Percentiles rank a stretch among this genome's conserved stretches.
These are phyloP conservation scores for Scaptomyza cyrtandrae DNA, from an alignment of 2,888 invertebrate genomes.

Conservation along the genomic window DNA sequence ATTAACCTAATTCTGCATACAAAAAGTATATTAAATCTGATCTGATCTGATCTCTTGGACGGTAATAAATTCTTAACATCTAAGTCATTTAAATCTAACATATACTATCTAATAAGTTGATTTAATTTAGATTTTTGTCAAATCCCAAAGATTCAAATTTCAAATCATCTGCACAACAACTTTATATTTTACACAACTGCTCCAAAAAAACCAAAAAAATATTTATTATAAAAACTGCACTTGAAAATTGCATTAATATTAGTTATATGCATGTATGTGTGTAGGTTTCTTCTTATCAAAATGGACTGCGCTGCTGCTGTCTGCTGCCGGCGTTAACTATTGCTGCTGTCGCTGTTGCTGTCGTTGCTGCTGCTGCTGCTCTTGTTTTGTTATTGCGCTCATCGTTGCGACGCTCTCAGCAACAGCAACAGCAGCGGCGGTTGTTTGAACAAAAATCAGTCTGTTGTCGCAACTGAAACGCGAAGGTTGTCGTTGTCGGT, in stretches of 20 bases:
- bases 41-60: too few species aligned
- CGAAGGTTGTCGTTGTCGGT: constrained; percentile 67
- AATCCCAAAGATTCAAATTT: too few species aligned
- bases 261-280: background rate
- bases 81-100: too few species aligned
- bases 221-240: background rate
- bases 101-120: too few species aligned
- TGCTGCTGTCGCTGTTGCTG: constrained; percentile 11
- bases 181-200: background rate
- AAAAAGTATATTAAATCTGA: too few species aligned
- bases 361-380: constrained; percentile 3
- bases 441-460: constrained; percentile 59
- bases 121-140: too few species aligned
- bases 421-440: constrained; percentile 8
- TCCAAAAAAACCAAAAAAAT: background rate
- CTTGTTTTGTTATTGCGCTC: constrained; percentile 23
- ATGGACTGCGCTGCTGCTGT: constrained; percentile 11
- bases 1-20: too few species aligned
- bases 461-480: constrained; percentile 73
- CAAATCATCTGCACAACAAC: too few species aligned
- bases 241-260: constrained; percentile 1
- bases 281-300: constrained; percentile 32
- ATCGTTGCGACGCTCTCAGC: constrained; percentile 33
- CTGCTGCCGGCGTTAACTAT: constrained; percentile 17
- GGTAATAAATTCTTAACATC: too few species aligned